Evolutionary conservation across 2,888 invertebrate species (phyloP).

Genomic region (Melipona bicolor): DNA sequence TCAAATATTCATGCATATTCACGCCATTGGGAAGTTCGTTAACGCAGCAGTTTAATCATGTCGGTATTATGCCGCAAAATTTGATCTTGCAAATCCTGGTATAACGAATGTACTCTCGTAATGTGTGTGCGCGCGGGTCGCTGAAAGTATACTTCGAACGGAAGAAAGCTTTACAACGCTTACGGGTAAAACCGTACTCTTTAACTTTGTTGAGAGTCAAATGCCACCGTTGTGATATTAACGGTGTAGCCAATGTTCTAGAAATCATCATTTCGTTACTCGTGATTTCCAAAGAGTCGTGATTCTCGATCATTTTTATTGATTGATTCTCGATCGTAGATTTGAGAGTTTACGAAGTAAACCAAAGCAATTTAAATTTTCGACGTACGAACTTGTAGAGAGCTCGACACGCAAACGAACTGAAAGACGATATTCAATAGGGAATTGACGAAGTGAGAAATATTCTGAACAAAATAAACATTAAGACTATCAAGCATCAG

Average conservation of each 20-base stretch:
- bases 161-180: conserved; percentile 1
- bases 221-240: too few relatives aligned
- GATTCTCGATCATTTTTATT: background rate
- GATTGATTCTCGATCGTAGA: background rate
- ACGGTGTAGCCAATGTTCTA: too few relatives aligned
- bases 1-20: conserved; percentile 66
- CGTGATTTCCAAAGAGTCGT: background rate
- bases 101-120: conserved; percentile 58
- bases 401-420: too few relatives aligned
- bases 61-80: conserved; percentile 64
- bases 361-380: too few relatives aligned
- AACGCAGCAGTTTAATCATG: conserved; percentile 63
- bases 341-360: background rate
- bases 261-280: background rate
- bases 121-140: conserved; percentile 21
- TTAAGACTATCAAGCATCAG: too few relatives aligned
- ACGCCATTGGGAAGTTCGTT: conserved; percentile 57
- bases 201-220: too few relatives aligned
- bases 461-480: too few relatives aligned
- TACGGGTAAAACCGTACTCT: background rate
- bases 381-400: too few relatives aligned
- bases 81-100: conserved; percentile 60
- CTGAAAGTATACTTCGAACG: background rate
- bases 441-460: too few relatives aligned
- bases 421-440: too few relatives aligned